Conservation (phyloP, 2,888 invertebrate genomes). For the Drosophila glabriapex region DNA sequence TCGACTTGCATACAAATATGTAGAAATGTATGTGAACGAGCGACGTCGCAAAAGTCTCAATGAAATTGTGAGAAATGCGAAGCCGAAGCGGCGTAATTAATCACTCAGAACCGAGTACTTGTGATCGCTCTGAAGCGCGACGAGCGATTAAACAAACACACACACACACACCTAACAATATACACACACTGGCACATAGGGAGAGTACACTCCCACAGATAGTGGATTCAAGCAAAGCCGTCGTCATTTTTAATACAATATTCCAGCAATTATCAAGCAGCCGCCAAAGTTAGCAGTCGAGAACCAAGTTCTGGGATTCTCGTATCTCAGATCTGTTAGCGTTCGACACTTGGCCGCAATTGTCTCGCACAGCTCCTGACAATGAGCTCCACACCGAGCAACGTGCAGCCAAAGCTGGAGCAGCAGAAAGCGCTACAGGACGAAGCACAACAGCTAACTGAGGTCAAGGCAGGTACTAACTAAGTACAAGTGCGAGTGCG, state of each 20-base stretch:
- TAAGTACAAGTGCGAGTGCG: background rate
- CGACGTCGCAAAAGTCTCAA: constrained; percentile 43
- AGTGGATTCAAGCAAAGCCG: constrained; percentile 59
- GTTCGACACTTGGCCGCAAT: constrained; percentile 5
- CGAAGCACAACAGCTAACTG: constrained; percentile 25
- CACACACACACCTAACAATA: background rate
- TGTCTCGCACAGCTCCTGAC: constrained; percentile 3
- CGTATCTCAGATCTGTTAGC: constrained; percentile 17
- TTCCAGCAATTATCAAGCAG: constrained; percentile 69
- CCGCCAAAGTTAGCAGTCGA: constrained; percentile 55
- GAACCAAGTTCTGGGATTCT: constrained; percentile 34
- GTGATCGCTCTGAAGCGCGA: constrained; percentile 32
- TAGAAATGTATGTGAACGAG: constrained; percentile 2
- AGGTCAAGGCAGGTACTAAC: constrained; percentile 69
- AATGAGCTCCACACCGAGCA: constrained; percentile 22
- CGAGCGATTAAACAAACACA: constrained; percentile 48
- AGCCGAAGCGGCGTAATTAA: constrained; percentile 54
- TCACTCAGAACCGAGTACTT: constrained; percentile 44
- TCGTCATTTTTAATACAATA: constrained; percentile 61
- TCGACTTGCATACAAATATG: constrained; percentile 5
- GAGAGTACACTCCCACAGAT: constrained; percentile 23
- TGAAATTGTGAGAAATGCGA: constrained; percentile 56
- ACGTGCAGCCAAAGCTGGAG: background rate
- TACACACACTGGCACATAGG: background rate
- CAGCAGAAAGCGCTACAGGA: constrained; percentile 13